These are phyloP conservation scores for Phyllopteryx taeniolatus DNA, from an alignment of 2,113 vertebrate species.

Conservation along the genomic window DNA sequence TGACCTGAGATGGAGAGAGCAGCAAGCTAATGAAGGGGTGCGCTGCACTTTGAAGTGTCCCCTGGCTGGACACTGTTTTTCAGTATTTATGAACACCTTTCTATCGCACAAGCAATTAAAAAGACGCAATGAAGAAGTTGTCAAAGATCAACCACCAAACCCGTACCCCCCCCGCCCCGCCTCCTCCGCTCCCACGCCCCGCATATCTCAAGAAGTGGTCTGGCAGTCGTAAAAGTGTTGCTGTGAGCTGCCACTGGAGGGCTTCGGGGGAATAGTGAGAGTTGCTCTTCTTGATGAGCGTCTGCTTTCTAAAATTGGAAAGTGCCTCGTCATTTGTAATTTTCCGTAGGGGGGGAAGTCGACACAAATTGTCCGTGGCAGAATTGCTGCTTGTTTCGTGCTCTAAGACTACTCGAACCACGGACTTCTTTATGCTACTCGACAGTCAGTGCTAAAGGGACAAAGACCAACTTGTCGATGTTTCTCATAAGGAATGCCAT, in stretches of 20 bases:
- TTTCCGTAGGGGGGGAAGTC: conserved; percentile 19
- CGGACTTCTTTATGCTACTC: conserved; percentile 9
- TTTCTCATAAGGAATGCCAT: conserved; percentile 12
- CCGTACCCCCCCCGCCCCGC: no score
- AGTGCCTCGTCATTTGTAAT: conserved; percentile 31
- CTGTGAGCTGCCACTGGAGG: conserved; percentile 20
- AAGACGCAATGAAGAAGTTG: neutral
- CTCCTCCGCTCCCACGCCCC: neutral
- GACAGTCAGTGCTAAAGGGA: conserved; percentile 10
- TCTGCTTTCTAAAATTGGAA: conserved; percentile 45
- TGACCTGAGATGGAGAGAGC: neutral
- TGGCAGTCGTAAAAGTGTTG: conserved; percentile 28
- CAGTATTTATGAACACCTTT: neutral
- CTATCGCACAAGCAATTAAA: neutral
- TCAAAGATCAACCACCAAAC: neutral
- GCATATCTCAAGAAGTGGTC: conserved; percentile 7
- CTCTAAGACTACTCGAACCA: conserved; percentile 2
- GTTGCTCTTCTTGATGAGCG: conserved; percentile 31
- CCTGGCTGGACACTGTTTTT: neutral
- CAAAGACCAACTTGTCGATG: conserved; percentile 8
- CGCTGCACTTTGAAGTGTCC: neutral
- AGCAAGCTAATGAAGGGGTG: neutral
- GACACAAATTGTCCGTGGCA: conserved; percentile 8
- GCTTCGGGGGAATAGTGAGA: conserved; percentile 20
- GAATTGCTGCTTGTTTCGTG: conserved; percentile 18